phyloP scores from a whole-genome alignment of 2,888 invertebrate genomes.

The Acanthosepion pharaonis region DNA sequence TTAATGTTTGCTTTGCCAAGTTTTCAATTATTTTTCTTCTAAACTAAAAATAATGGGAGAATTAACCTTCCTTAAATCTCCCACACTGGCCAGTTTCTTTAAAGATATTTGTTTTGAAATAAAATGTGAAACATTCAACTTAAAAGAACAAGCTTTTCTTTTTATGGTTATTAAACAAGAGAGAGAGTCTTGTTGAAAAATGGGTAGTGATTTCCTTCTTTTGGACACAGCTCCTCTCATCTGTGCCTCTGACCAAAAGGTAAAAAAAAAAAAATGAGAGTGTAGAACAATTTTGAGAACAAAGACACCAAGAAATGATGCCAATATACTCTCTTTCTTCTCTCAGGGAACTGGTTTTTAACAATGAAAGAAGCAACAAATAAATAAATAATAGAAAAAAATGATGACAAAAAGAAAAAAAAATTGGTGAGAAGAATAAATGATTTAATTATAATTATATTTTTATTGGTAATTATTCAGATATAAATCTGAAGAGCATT shows the following conservation, averaged over 20 bases:
- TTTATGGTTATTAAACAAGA: background rate
- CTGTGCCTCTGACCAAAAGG: background rate
- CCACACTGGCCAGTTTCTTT: too few species aligned
- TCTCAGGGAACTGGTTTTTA: background rate
- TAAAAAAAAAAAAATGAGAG: background rate
- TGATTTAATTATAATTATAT: too few species aligned
- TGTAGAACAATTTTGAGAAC: background rate
- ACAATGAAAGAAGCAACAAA: background rate
- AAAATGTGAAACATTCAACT: background rate
- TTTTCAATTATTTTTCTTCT: too few species aligned
- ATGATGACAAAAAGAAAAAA: too few species aligned
- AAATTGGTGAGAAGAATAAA: too few species aligned
- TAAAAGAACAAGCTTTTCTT: background rate
- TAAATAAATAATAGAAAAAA: background rate
- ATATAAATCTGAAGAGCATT: too few species aligned
- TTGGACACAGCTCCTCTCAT: background rate
- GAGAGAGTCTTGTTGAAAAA: background rate
- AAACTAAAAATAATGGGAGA: too few species aligned
- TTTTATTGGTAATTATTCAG: too few species aligned
- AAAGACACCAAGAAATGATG: background rate
- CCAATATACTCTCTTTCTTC: background rate
- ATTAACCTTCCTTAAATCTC: too few species aligned
- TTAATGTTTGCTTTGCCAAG: too few species aligned
- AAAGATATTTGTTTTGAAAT: too few species aligned
- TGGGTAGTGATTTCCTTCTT: background rate